Evolutionary conservation across 2,797 vertebrate genomes (phyloP).

Genomic region (Atherinosoma microstoma): DNA sequence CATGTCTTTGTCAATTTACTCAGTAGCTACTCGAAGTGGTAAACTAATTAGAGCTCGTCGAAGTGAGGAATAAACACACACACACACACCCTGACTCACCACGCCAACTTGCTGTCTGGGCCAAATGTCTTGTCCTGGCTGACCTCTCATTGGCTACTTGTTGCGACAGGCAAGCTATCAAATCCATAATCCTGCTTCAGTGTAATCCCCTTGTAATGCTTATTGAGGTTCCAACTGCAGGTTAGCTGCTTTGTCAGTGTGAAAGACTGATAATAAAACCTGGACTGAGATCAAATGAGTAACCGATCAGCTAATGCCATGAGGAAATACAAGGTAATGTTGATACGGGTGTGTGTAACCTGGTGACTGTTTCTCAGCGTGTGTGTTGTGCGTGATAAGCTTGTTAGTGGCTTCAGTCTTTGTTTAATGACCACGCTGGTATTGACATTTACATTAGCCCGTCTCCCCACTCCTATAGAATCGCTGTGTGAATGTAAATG

Average conservation of each 20-base stretch:
- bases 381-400: slow-evolving; percentile 19
- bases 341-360: slow-evolving; percentile 11
- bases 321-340: slow-evolving; percentile 73
- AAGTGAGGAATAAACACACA: slow-evolving; percentile 21
- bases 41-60: slow-evolving; percentile 45
- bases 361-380: slow-evolving; percentile 3
- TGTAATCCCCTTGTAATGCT: slow-evolving; percentile 72
- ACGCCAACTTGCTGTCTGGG: slow-evolving; percentile 55
- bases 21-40: slow-evolving; percentile 23
- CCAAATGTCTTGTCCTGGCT: slow-evolving; percentile 58
- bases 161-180: slow-evolving; percentile 67
- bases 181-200: slow-evolving; percentile 73
- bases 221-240: slow-evolving; percentile 44
- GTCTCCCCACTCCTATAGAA: slow-evolving; percentile 4
- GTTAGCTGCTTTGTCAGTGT: slow-evolving; percentile 54
- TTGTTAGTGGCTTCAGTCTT: slow-evolving; percentile 8
- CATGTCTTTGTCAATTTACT: slow-evolving; percentile 36
- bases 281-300: slow-evolving; percentile 48
- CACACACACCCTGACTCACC: slow-evolving; percentile 25
- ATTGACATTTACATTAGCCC: slow-evolving; percentile 4
- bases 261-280: slow-evolving; percentile 47
- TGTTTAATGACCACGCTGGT: slow-evolving; percentile 28
- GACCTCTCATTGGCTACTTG: slow-evolving; percentile 76
- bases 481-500: background rate
- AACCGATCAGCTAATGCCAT: slow-evolving; percentile 50